These are phyloP conservation scores for Drosophila differens DNA, from an alignment of 2,888 invertebrate genomes.

Conservation along the genomic window DNA sequence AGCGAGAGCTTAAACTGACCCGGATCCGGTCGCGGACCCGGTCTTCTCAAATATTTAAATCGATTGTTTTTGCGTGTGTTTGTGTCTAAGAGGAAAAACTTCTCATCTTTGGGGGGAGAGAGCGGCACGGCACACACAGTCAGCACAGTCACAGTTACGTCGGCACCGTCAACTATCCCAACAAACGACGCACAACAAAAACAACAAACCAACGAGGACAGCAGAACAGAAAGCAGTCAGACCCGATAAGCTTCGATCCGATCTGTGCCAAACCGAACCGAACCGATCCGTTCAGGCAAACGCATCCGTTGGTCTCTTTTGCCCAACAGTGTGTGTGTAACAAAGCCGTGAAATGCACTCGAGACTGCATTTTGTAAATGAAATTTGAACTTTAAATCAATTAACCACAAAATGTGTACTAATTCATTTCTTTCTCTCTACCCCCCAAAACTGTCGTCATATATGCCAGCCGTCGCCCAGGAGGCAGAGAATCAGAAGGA, in stretches of 20 bases:
- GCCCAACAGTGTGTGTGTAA: conserved; percentile 52
- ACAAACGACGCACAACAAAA: conserved; percentile 57
- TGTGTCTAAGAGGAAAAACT: conserved; percentile 52
- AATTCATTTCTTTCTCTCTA: conserved; percentile 51
- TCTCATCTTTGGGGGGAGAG: conserved; percentile 48
- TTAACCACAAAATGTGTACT: conserved; percentile 41
- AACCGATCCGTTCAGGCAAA: conserved; percentile 62
- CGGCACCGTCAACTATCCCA: conserved; percentile 52
- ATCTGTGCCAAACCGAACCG: conserved; percentile 24
- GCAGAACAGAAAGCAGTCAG: conserved; percentile 47
- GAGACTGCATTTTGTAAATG: conserved; percentile 80
- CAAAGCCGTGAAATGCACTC: conserved; percentile 75
- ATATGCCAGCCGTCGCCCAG: conserved; percentile 89
- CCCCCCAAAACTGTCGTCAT: conserved; percentile 23
- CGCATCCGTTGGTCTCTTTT: conserved; percentile 58
- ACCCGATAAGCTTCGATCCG: conserved; percentile 49
- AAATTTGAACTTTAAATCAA: conserved; percentile 70
- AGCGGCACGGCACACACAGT: conserved; percentile 29
- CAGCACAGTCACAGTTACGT: conserved; percentile 42
- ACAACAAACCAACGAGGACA: conserved; percentile 50
- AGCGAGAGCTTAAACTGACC: conserved; percentile 44
- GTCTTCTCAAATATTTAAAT: conserved; percentile 40
- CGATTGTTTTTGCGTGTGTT: conserved; percentile 56
- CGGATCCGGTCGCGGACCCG: conserved; percentile 36
- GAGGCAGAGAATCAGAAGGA: conserved; percentile 94